phyloP scores from a whole-genome alignment of 2,797 vertebrate species.

The Rhinatrema bivittatum region DNA sequence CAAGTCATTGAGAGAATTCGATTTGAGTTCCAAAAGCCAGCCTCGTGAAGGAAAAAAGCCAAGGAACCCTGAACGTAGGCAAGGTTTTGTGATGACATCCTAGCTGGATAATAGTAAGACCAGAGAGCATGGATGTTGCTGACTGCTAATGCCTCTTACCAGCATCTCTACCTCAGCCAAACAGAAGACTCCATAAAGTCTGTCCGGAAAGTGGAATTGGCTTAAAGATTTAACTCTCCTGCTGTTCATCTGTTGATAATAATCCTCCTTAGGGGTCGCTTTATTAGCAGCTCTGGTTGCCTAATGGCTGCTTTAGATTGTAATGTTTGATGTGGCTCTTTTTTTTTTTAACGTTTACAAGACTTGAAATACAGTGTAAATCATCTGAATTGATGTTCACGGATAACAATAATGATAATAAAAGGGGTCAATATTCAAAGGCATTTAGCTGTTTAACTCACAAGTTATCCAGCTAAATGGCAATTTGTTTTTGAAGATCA shows the following conservation, averaged over 20 bases:
- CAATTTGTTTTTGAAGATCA: too few species aligned
- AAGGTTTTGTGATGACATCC: background rate
- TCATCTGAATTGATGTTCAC: background rate
- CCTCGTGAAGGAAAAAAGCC: background rate
- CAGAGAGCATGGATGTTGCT: background rate
- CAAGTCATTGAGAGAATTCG: too few species aligned
- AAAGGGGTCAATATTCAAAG: too few species aligned
- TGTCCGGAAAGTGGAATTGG: background rate
- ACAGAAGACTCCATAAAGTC: background rate
- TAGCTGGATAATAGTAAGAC: background rate
- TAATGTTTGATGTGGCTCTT: slow-evolving; percentile 1
- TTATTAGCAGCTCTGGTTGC: background rate
- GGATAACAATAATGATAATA: too few species aligned
- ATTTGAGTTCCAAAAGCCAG: too few species aligned
- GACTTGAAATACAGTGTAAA: too few species aligned
- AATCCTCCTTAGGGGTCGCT: background rate
- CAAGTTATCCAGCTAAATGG: too few species aligned
- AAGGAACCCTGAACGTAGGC: background rate
- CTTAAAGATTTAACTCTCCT: background rate
- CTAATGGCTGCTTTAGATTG: background rate
- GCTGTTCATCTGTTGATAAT: background rate
- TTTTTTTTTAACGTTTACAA: slow-evolving; percentile 4
- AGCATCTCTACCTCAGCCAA: background rate
- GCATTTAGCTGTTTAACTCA: too few species aligned
- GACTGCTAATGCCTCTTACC: background rate